Percentiles rank a stretch among this genome's conserved stretches.
phyloP scores from a whole-genome alignment of 2,888 invertebrate genomes.

The Ashinkailepas kermadecensis region DNA sequence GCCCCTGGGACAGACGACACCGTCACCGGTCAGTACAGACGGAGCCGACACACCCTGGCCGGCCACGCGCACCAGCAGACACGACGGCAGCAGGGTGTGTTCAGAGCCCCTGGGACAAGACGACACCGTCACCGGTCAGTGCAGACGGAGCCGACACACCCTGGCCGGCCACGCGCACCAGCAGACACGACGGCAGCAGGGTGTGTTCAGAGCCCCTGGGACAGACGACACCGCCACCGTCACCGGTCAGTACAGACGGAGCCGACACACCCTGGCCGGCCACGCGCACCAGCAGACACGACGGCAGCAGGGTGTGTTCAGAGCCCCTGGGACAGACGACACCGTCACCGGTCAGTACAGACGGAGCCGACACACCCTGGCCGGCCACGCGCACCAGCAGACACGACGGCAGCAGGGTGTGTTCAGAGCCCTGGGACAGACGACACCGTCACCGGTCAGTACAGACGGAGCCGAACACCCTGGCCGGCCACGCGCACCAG shows the following conservation, averaged over 20 bases:
- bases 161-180: slow-evolving; percentile 17
- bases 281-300: slow-evolving; percentile 9
- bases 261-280: not conserved
- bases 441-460: too few relatives aligned
- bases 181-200: not conserved
- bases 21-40: too few relatives aligned
- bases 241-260: too few relatives aligned
- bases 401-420: not conserved
- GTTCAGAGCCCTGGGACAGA: not conserved
- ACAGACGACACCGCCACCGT: not conserved
- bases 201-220: not conserved
- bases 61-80: slow-evolving; percentile 10
- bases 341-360: too few relatives aligned
- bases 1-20: not conserved
- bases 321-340: not conserved
- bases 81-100: not conserved
- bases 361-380: not conserved
- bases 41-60: not conserved
- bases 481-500: slow-evolving; percentile 12
- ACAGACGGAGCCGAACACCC: not conserved
- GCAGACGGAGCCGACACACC: not conserved
- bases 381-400: slow-evolving; percentile 13
- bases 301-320: not conserved
- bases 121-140: too few relatives aligned
- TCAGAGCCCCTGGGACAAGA: not conserved